Evolutionary conservation across 2,888 invertebrate species (phyloP).

Genomic region (Brachyopa scutellaris): DNA sequence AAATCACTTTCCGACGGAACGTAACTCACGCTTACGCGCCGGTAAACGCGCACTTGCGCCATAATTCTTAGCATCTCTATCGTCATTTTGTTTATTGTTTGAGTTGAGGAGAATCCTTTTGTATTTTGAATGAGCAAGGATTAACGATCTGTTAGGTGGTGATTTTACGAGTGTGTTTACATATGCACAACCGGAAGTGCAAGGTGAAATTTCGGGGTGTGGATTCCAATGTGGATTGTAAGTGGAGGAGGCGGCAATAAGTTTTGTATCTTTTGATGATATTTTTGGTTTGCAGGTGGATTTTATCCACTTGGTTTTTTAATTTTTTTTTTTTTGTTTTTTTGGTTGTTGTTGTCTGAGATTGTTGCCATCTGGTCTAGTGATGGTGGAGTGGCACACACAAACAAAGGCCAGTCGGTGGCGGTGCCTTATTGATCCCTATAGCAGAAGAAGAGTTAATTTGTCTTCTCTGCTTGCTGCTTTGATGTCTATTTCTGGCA

Average conservation of each 20-base stretch:
- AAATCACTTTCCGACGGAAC: constrained; percentile 55
- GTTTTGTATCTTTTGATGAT: constrained; percentile 31
- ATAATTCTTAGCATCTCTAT: neutral
- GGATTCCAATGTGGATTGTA: constrained; percentile 57
- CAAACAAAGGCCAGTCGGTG: neutral
- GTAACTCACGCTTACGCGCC: constrained; percentile 1
- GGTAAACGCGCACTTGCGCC: constrained; percentile 26
- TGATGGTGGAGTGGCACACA: neutral
- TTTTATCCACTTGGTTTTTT: constrained; percentile 16
- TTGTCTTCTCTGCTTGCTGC: constrained; percentile 28
- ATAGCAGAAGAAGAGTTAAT: constrained; percentile 43
- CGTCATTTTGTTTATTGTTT: neutral
- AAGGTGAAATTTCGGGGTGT: constrained; percentile 45
- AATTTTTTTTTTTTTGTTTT: constrained; percentile 25
- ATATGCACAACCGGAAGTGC: constrained; percentile 56
- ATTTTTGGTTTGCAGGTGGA: constrained; percentile 50
- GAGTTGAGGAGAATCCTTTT: constrained; percentile 30
- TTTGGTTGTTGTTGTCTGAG: too few relatives aligned
- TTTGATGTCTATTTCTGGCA: constrained; percentile 65
- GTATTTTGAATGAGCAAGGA: neutral
- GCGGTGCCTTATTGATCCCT: constrained; percentile 26
- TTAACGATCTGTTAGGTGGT: constrained; percentile 5
- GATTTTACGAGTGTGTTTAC: constrained; percentile 22
- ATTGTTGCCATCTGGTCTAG: constrained; percentile 60
- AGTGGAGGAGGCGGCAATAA: neutral